Evolutionary conservation across 2,797 vertebrate species (phyloP).

Genomic region (Thunnus albacares): DNA sequence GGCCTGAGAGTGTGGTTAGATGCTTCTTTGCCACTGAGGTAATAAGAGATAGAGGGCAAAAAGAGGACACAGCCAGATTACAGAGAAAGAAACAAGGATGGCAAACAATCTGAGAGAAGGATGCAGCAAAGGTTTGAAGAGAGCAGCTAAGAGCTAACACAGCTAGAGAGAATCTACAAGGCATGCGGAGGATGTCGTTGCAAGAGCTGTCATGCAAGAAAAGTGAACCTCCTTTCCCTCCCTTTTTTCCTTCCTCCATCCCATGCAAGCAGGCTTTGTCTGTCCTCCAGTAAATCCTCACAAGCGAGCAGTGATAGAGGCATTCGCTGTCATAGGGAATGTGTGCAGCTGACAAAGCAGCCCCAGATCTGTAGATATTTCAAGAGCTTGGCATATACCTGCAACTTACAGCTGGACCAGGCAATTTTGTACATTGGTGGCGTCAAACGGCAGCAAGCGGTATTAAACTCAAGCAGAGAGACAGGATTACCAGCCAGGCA

Average conservation of each 20-base stretch:
- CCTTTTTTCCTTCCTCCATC: conserved; percentile 19
- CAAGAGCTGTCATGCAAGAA: conserved; percentile 76
- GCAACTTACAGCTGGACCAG: conserved; percentile 24
- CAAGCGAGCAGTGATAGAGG: conserved; percentile 47
- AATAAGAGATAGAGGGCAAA: conserved; percentile 32
- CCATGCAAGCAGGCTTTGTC: conserved; percentile 75
- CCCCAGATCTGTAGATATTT: conserved; percentile 46
- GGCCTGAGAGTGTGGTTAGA: conserved; percentile 92
- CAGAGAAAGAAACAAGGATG: background rate
- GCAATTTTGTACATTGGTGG: conserved; percentile 4
- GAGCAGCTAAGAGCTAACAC: conserved; percentile 27
- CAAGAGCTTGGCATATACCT: conserved; percentile 25
- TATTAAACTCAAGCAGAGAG: background rate
- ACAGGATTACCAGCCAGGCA: background rate
- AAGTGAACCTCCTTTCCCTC: conserved; percentile 35
- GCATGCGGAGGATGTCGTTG: conserved; percentile 64
- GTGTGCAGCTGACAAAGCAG: conserved; percentile 24
- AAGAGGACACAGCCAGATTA: conserved; percentile 20
- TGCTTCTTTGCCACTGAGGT: conserved; percentile 86
- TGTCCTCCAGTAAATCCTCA: conserved; percentile 40
- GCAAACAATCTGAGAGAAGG: conserved; percentile 11
- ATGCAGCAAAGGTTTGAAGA: conserved; percentile 10
- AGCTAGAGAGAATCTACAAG: conserved; percentile 23
- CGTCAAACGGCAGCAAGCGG: background rate
- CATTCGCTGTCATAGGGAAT: conserved; percentile 29